These are phyloP conservation scores for Sarcophaga carnaria DNA, from an alignment of 2,888 invertebrate genomes.

Conservation along the genomic window DNA sequence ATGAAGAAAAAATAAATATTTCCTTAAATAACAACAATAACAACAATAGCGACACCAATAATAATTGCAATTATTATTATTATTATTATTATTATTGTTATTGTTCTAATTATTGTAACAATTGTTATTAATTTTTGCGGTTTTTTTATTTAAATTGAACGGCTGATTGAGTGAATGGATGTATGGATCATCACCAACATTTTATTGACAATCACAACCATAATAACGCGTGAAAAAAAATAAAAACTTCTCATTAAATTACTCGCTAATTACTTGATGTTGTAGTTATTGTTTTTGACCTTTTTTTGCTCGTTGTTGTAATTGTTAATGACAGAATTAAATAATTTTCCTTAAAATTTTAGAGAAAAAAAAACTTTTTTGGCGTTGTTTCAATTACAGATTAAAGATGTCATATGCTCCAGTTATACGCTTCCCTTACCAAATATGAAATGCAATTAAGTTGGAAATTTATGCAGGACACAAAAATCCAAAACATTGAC, in stretches of 20 bases:
- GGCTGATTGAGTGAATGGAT: background rate
- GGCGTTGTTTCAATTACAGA: no score
- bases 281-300: background rate
- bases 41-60: no score
- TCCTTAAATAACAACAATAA: background rate
- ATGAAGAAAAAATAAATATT: background rate
- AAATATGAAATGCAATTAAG: no score
- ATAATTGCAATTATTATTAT: no score
- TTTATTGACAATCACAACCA: background rate
- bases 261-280: background rate
- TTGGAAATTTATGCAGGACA: no score
- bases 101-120: background rate
- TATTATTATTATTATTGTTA: no score
- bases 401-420: no score
- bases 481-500: no score
- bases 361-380: no score
- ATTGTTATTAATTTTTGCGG: slow-evolving; percentile 3
- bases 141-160: slow-evolving; percentile 20
- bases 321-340: no score
- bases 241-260: background rate
- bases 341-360: no score
- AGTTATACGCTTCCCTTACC: no score
- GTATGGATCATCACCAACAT: background rate
- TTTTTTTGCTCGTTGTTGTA: background rate
- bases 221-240: background rate